Percentiles rank a stretch among this genome's conserved stretches.
Conservation (phyloP, 2,113 vertebrate genomes). For the Cryptomyrus ogoouensis region DNA sequence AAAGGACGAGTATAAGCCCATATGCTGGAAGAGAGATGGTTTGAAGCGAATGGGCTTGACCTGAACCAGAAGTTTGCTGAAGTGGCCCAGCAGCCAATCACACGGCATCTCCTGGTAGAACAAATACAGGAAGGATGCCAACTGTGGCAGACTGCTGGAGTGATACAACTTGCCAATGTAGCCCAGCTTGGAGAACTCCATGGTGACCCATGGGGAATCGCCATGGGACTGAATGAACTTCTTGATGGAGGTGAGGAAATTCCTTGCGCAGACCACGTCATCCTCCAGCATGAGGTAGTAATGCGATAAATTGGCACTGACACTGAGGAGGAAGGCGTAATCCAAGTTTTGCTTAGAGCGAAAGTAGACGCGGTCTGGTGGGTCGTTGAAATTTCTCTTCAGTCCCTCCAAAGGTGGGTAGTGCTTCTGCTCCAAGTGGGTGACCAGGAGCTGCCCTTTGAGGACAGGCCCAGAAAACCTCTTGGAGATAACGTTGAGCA, state of each 20-base stretch:
- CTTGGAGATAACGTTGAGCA: constrained; percentile 32
- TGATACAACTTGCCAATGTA: constrained; percentile 80
- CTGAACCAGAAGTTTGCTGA: constrained; percentile 67
- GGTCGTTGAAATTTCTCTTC: constrained; percentile 63
- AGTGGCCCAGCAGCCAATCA: constrained; percentile 72
- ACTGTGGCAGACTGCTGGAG: constrained; percentile 60
- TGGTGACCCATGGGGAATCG: constrained; percentile 61
- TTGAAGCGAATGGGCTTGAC: constrained; percentile 61
- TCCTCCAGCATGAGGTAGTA: constrained; percentile 85
- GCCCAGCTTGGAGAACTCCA: constrained; percentile 80
- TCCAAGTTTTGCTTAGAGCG: constrained; percentile 78
- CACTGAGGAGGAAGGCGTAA: constrained; percentile 72
- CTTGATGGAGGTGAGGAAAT: constrained; percentile 64
- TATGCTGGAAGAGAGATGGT: constrained; percentile 74
- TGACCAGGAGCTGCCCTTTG: constrained; percentile 61
- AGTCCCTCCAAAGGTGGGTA: constrained; percentile 59
- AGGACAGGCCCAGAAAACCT: constrained; percentile 56
- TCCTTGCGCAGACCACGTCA: constrained; percentile 50
- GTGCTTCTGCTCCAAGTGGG: constrained; percentile 46
- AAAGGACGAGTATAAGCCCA: constrained; percentile 65
- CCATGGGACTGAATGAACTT: constrained; percentile 42
- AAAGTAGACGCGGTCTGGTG: constrained; percentile 62
- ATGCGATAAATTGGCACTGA: constrained; percentile 60
- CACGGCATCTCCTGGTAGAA: constrained; percentile 81
- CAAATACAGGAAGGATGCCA: constrained; percentile 71